Evolutionary conservation across 2,113 vertebrate genomes (phyloP), one percentile per base, ranked within the genome.

Genomic region (Alouatta palliata): DNA sequence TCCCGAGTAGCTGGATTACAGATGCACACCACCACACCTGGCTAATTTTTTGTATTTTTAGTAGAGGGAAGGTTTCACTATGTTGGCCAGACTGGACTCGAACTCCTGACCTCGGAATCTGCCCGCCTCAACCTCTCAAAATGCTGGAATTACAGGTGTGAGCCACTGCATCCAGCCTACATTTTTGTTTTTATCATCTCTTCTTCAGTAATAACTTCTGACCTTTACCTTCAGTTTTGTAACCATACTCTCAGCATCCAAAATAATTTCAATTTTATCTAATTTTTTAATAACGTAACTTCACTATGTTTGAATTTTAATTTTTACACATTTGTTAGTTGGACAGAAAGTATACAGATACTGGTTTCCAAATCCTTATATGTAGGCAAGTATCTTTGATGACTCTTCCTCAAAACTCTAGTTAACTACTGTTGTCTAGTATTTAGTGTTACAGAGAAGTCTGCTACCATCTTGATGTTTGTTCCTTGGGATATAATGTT

Each of bases 221-320:
- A 76, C 14, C 43, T 64, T 61, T 56, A 73, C 5, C 52, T 52
- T 84, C 64, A n/a, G 13, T 84, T 92, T 79, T 66, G 3, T 66
- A 94, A 80, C 35, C 3, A 56, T 37, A 61, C n/a, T 73, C 89
- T 40, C 30, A 80, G 43, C 30, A 80, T 85, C 2, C 61, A 77
- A 92, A 94, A 73, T 61, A 71, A 68, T 43, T 91, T 17, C 45
- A 73, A 90, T 82, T 94, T 76, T 82, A 94, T 49, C 82, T 88
- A 56, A 68, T 79, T 91, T 43, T 32, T 47, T 45, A 85, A 40
- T 85, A 92, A 91, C 27, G 64, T 27, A 94, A 87, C 23, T 75
- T 54, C 40, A 10, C 20, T 37, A 30, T 4, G 66, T 12, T 30
- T 64, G 47, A 85, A 6, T 66, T 94, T 35, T 56, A 87, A 90